Evolutionary conservation across 2,888 invertebrate genomes (phyloP).

Genomic region (Acleris holmiana): DNA sequence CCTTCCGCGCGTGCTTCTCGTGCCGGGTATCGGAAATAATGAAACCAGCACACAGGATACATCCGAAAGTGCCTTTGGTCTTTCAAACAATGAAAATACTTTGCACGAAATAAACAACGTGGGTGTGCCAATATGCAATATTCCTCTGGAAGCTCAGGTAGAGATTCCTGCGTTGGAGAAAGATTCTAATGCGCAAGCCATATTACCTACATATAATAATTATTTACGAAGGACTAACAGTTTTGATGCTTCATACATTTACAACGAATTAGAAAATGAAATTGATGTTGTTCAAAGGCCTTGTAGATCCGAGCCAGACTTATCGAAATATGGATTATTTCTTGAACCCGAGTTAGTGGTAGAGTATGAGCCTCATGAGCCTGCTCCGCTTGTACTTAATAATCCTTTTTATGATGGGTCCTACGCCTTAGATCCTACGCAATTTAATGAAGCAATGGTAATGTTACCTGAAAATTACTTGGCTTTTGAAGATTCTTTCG

Average conservation of each 20-base stretch:
- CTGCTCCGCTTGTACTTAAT: conserved; percentile 74
- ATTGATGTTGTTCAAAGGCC: conserved; percentile 58
- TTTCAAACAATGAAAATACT: conserved; percentile 65
- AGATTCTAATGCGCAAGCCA: conserved; percentile 52
- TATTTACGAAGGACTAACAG: conserved; percentile 73
- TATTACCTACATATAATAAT: conserved; percentile 52
- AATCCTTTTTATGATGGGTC: conserved; percentile 81
- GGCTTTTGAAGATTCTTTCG: conserved; percentile 82
- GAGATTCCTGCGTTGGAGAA: conserved; percentile 55
- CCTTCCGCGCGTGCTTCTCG: conserved; percentile 78
- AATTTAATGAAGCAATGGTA: conserved; percentile 66
- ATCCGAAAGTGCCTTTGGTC: conserved; percentile 53
- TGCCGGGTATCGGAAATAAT: conserved; percentile 69
- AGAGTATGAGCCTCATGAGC: conserved; percentile 62
- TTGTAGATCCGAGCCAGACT: conserved; percentile 76
- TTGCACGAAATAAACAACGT: conserved; percentile 80
- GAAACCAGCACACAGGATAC: conserved; percentile 48
- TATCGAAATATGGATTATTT: conserved; percentile 73
- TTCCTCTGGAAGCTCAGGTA: conserved; percentile 57
- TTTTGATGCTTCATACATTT: conserved; percentile 75
- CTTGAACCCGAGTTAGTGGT: conserved; percentile 71
- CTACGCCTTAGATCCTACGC: conserved; percentile 64
- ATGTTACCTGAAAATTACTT: conserved; percentile 78
- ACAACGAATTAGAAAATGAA: conserved; percentile 58
- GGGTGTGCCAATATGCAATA: conserved; percentile 72